Conservation (phyloP, 2,888 invertebrate species). For the Rhamphomyia laevipes region DNA sequence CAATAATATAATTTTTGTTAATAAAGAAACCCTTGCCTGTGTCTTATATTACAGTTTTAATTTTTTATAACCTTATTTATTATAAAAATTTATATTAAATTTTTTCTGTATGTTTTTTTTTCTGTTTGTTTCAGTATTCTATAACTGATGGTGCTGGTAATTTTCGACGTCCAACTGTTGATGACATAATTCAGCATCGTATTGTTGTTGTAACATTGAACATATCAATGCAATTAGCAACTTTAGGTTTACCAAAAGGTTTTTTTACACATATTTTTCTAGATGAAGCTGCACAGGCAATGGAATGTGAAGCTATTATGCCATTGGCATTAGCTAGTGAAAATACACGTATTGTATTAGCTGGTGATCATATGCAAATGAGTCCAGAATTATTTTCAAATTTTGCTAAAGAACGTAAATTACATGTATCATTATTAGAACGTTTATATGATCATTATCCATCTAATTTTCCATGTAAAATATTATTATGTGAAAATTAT, state of each 20-base stretch:
- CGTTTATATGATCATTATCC: conserved; percentile 68
- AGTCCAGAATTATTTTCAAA: conserved; percentile 71
- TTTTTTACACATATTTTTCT: conserved; percentile 65
- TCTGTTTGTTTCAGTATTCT: conserved; percentile 49
- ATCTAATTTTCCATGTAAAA: conserved; percentile 60
- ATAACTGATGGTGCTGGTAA: conserved; percentile 49
- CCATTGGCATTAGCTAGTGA: conserved; percentile 62
- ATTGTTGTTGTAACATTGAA: conserved; percentile 70
- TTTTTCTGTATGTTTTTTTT: background rate
- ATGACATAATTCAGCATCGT: conserved; percentile 57
- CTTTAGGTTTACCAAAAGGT: conserved; percentile 53
- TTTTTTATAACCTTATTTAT: too few relatives aligned
- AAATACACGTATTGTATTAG: conserved; percentile 62
- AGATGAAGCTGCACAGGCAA: conserved; percentile 79
- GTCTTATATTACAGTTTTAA: too few relatives aligned
- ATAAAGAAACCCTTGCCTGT: too few relatives aligned
- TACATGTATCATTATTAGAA: conserved; percentile 64
- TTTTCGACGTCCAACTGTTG: conserved; percentile 57
- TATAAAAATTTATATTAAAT: too few relatives aligned
- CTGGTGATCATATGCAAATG: conserved; percentile 79
- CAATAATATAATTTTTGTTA: too few relatives aligned
- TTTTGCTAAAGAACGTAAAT: conserved; percentile 54
- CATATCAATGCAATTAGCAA: conserved; percentile 62
- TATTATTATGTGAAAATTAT: conserved; percentile 71
- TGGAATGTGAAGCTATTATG: conserved; percentile 76